phyloP scores from a whole-genome alignment of 2,113 vertebrate species.

The Urocitellus parryii region DNA sequence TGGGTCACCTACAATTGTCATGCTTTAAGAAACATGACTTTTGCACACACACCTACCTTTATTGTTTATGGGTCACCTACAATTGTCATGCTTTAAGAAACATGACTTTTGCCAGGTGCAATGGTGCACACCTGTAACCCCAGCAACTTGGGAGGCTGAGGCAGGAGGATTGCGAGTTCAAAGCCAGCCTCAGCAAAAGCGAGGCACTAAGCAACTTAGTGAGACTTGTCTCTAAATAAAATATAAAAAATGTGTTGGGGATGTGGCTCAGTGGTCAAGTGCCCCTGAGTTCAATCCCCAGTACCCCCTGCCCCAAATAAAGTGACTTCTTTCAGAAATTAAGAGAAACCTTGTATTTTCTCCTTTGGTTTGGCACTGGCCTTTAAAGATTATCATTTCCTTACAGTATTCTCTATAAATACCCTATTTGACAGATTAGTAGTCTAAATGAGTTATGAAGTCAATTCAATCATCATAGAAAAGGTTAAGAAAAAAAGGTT shows the following conservation, averaged over 20 bases:
- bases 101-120: neutral
- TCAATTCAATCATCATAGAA: neutral
- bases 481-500: conserved; percentile 14
- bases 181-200: too few species aligned
- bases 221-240: too few species aligned
- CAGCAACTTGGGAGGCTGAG: too few species aligned
- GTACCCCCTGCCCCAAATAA: neutral
- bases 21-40: neutral
- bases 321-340: neutral
- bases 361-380: neutral
- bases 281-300: too few species aligned
- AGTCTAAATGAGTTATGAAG: neutral
- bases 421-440: conserved; percentile 12
- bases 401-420: neutral
- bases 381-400: conserved; percentile 18
- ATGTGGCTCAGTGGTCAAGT: too few species aligned
- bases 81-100: neutral
- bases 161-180: too few species aligned
- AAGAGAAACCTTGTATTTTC: neutral
- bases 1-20: neutral
- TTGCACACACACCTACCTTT: neutral
- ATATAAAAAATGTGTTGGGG: too few species aligned
- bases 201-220: too few species aligned
- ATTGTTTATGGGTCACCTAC: neutral
- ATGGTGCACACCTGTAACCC: too few species aligned